Evolutionary conservation across 2,888 invertebrate species (phyloP), one percentile per base, ranked within the genome.

Genomic region (Yponomeuta malinellus): DNA sequence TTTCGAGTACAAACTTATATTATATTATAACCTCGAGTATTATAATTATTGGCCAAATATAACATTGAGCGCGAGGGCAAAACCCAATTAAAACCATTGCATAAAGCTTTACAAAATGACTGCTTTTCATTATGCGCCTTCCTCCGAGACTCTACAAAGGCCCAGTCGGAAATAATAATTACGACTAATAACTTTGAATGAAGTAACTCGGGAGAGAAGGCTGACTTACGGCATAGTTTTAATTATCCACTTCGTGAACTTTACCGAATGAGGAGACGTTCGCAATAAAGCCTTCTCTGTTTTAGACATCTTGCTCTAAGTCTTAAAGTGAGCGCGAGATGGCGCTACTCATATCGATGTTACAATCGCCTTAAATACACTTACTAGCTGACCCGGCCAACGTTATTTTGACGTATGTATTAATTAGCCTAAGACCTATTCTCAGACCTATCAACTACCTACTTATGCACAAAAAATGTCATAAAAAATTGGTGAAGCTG

Each of bases 51-150:
- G 65, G 63, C 52, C 64, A 63, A 73, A 70, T 71, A 69, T 85
- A 85, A 82, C 87, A 89, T 89, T 89, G 86, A 87, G 86, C 83
- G 78, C 10, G 33, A 88, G 88, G 89, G 88, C 85, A 83, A 87
- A 78, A 76, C 74, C 81, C 85, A 86, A 86, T 87, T 86, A 85
- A 82, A 76, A 83, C 78, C 80, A 82, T 84, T 84, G 80, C 78
- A 78, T 81, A 82, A 31, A 48, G 70, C 65, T 70, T 29, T 64
- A 70, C 48, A 65, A 63, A 64, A 64, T 12, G 29, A 48, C 9
- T 31, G 15, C 68, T 29, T 68, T 68, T 68, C 68, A 68, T 52
- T 52, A 68, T 68, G 59, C 68, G 8, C 48, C 23, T 68, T 68
- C 68, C 48, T 68, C 68, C 5, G 43, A 43, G 67, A 23, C 68